These are phyloP conservation scores for Habrosyne pyritoides DNA, from an alignment of 2,888 invertebrate species.

Conservation along the genomic window DNA sequence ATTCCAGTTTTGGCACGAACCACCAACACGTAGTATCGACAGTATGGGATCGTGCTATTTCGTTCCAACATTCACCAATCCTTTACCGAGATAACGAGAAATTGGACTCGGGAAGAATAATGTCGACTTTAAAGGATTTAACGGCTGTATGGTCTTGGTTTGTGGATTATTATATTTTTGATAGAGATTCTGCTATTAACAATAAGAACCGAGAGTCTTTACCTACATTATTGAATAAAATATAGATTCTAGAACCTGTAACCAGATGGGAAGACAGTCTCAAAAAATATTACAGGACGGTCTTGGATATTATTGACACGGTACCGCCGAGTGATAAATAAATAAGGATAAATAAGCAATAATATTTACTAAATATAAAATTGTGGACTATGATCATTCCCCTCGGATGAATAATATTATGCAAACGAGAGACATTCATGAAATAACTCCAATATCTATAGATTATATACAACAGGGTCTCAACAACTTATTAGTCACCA, in stretches of 20 bases:
- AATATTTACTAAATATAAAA: not conserved
- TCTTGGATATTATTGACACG: too few relatives aligned
- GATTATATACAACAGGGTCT: slow-evolving; percentile 5
- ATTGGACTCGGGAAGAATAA: slow-evolving; percentile 40
- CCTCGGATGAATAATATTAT: not conserved
- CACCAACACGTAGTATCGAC: slow-evolving; percentile 48
- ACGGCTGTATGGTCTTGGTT: slow-evolving; percentile 29
- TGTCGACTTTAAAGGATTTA: slow-evolving; percentile 51
- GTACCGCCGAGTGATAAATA: too few relatives aligned
- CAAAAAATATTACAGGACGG: too few relatives aligned
- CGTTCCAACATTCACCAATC: slow-evolving; percentile 53
- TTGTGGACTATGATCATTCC: not conserved
- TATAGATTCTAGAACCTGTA: too few relatives aligned
- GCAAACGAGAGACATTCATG: not conserved
- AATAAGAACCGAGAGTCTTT: too few relatives aligned
- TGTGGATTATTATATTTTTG: slow-evolving; percentile 23
- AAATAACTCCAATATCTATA: not conserved
- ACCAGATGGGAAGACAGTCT: too few relatives aligned
- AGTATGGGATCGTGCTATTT: slow-evolving; percentile 49
- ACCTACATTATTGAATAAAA: too few relatives aligned
- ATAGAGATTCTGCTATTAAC: too few relatives aligned
- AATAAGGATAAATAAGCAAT: not conserved
- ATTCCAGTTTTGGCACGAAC: slow-evolving; percentile 65
- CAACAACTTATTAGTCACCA: slow-evolving; percentile 15
- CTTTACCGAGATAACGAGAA: slow-evolving; percentile 62